Conservation (phyloP, 2,888 invertebrate genomes). For the Zeuzera pyrina region DNA sequence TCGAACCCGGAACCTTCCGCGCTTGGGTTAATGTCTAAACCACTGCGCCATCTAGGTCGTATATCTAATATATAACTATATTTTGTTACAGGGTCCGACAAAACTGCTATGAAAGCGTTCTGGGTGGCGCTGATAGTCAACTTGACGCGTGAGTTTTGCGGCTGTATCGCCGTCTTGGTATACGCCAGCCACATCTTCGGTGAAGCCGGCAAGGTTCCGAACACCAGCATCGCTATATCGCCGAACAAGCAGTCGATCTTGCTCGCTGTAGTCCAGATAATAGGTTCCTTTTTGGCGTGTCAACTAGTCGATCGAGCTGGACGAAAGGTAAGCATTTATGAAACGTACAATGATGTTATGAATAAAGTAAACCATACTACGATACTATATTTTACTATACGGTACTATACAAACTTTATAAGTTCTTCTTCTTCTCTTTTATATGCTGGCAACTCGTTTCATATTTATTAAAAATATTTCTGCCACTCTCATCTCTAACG, state of each 20-base stretch:
- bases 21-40: too few species aligned
- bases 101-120: constrained; percentile 54
- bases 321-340: constrained; percentile 50
- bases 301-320: constrained; percentile 57
- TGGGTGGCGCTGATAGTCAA: constrained; percentile 62
- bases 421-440: too few species aligned
- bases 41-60: too few species aligned
- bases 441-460: too few species aligned
- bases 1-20: too few species aligned
- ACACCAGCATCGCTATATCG: constrained; percentile 40
- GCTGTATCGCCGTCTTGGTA: constrained; percentile 58
- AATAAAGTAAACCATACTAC: too few species aligned
- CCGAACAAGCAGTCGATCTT: constrained; percentile 60
- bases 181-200: constrained; percentile 63
- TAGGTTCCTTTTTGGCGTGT: constrained; percentile 59
- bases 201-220: constrained; percentile 38
- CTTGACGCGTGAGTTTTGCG: constrained; percentile 57
- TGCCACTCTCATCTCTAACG: too few species aligned
- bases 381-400: too few species aligned
- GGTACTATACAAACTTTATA: too few species aligned
- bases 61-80: background rate
- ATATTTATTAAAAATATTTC: too few species aligned
- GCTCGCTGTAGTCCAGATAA: constrained; percentile 55
- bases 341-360: too few species aligned
- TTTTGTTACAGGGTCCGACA: constrained; percentile 39